Conservation (phyloP, 2,888 invertebrate species). For the Artemia sinica region DNA sequence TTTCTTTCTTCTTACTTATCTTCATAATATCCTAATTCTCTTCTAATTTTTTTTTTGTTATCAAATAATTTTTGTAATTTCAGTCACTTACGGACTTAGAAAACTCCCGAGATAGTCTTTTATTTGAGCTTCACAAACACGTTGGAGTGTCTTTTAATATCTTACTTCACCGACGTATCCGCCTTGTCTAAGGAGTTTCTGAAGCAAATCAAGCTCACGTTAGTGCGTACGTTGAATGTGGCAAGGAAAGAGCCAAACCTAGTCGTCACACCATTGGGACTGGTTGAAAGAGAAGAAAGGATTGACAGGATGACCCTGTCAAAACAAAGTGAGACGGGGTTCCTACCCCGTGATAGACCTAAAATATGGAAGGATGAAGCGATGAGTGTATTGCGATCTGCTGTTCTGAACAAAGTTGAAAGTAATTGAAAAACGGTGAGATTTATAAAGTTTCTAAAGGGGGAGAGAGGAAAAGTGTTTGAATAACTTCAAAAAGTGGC, state of each 20-base stretch:
- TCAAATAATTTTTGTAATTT: conserved; percentile 22
- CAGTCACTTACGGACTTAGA: conserved; percentile 83
- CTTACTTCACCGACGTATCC: conserved; percentile 90
- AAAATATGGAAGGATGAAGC: conserved; percentile 76
- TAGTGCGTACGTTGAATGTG: conserved; percentile 77
- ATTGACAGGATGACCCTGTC: conserved; percentile 70
- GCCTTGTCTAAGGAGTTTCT: conserved; percentile 68
- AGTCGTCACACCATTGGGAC: conserved; percentile 84
- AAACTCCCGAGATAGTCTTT: conserved; percentile 82
- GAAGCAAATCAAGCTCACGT: conserved; percentile 73
- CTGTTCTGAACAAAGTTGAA: conserved; percentile 32
- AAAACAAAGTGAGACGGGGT: conserved; percentile 61
- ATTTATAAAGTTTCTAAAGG: too few species aligned
- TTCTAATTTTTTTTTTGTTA: too few species aligned
- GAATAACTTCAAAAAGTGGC: too few species aligned
- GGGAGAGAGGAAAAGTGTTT: too few species aligned
- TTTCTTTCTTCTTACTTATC: too few species aligned
- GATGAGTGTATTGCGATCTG: conserved; percentile 39
- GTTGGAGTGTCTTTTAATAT: conserved; percentile 29
- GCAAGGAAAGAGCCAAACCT: conserved; percentile 85
- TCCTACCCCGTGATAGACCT: conserved; percentile 82
- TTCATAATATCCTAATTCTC: too few species aligned
- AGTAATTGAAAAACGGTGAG: too few species aligned
- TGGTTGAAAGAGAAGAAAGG: conserved; percentile 91
- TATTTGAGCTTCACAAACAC: conserved; percentile 67